Conservation (phyloP, 2,797 vertebrate genomes). For the Crenuchus spilurus region DNA sequence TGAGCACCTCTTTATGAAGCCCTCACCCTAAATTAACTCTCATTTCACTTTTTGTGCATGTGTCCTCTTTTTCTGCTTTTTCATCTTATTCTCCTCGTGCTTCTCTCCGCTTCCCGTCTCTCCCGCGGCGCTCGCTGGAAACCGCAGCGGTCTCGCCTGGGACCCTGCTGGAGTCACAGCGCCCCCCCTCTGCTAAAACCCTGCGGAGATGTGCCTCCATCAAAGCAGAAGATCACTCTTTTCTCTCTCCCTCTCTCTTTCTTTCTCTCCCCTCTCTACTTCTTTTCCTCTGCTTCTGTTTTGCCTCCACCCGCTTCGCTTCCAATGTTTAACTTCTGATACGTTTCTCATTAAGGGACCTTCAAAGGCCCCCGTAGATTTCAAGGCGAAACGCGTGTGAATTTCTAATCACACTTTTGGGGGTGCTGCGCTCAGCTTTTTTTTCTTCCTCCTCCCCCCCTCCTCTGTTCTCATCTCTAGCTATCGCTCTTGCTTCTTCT, state of each 20-base stretch:
- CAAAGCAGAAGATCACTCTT: conserved; percentile 83
- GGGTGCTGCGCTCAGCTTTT: conserved; percentile 83
- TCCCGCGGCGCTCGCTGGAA: conserved; percentile 76
- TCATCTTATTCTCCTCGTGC: conserved; percentile 40
- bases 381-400: conserved; percentile 90
- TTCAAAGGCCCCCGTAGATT: conserved; percentile 90
- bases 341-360: conserved; percentile 90
- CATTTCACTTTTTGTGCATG: conserved; percentile 11
- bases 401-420: conserved; percentile 94
- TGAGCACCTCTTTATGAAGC: not conserved
- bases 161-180: conserved; percentile 44
- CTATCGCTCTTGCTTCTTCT: conserved; percentile 49
- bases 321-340: conserved; percentile 84
- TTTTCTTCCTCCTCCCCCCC: conserved; percentile 59
- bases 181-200: conserved; percentile 61
- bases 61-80: conserved; percentile 58
- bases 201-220: conserved; percentile 88
- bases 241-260: not conserved
- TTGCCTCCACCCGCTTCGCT: conserved; percentile 81
- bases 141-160: conserved; percentile 59
- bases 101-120: conserved; percentile 62
- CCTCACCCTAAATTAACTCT: conserved; percentile 3
- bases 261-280: conserved; percentile 31
- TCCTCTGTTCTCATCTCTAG: not conserved
- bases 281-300: conserved; percentile 63